Evolutionary conservation across 1,140 invertebrate species (phyloP), one percentile per base, ranked within the genome.

Genomic region (Calliphora vicina): DNA sequence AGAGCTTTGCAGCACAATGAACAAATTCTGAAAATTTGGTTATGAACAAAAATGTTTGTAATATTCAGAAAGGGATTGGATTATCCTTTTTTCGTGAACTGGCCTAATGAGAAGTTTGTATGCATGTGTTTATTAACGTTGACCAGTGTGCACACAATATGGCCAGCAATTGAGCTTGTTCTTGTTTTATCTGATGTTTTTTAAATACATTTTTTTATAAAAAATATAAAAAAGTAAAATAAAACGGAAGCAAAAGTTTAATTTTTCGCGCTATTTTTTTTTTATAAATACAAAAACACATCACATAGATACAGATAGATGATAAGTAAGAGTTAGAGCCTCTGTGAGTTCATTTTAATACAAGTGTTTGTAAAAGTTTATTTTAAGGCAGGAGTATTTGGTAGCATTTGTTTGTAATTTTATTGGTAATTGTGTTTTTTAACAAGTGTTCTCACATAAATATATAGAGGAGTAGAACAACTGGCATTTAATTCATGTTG

Each of bases 351-450:
- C 2, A 29, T 29, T 29, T 29, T 3, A 29, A 29, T 3, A 29
- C 8, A 29, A 29, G 29, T 45, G 10, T 45, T 45, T 45, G 43
- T 45, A 17, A 2, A 17, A 13, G 43, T 50, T 50, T 50, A 12
- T 50, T 6, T 4, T 5, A 5, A 0, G 20, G 15, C 15, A 17
- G n/a, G n/a, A 23, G 61, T 43, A 27, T 83, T 42, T 82, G 82
- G 67, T 72, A 72, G 27, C 83, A 84, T 82, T 82, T 84, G 81
- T 78, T 84, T 35, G 73, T 76, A 82, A 50, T 84, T 84, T 84
- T 84, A 84, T 82, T 82, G 83, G 81, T 57, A 25, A 72, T 25
- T 42, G 67, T 50, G 26, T 50, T 17, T 35, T n/a, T 35, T 1
- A 2, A 35, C 35, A 35, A 35, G 35, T 35, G 10, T 6, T 8